Evolutionary conservation across 1,140 invertebrate genomes (phyloP), one percentile per base, ranked within the genome.

Genomic region (Ips nitidus): DNA sequence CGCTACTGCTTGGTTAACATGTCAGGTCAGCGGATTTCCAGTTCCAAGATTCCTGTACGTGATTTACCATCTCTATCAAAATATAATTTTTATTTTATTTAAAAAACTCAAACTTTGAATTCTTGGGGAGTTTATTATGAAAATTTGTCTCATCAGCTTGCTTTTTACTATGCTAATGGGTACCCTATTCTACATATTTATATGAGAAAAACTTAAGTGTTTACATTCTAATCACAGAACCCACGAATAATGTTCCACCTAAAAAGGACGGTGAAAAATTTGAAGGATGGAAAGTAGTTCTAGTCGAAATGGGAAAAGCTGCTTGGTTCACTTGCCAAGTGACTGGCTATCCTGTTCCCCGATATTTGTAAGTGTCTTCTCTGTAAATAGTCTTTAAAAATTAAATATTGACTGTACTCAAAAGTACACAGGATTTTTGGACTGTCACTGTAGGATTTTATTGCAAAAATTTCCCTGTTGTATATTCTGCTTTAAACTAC

Each of bases 281-380:
- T 75, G 86, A 88, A 76, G 87, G 88, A 78, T 86, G 86, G 81
- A 87, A 89, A 81, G 84, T 92, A 70, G 80, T 89, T 70, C 85
- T 85, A 77, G 85, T 90, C 60, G 80, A 84, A 52, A 76, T 82
- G 79, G 83, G 80, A 52, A 80, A 81, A 68, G 80, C 81, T 69
- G 84, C 85, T 75, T 89, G 88, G 76, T 82, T 90, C 78, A 85
- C 84, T 76, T 90, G 88, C 79, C 87, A 88, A 80, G 85, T 89
- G 62, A 85, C 88, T 74, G 87, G 86, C 74, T 89, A 85, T 80
- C 88, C 88, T 70, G 86, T 86, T 67, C 89, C 89, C 73, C 79
- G 86, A 76, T 89, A 85, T 82, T 88, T 88, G 89, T 90, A 82
- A 79, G 77, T 79, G 36, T 58, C n/a, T 60, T 45, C 22, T 22